Evolutionary conservation across 2,888 invertebrate genomes (phyloP), one percentile per base, ranked within the genome.

Genomic region (Apodemia zela): DNA sequence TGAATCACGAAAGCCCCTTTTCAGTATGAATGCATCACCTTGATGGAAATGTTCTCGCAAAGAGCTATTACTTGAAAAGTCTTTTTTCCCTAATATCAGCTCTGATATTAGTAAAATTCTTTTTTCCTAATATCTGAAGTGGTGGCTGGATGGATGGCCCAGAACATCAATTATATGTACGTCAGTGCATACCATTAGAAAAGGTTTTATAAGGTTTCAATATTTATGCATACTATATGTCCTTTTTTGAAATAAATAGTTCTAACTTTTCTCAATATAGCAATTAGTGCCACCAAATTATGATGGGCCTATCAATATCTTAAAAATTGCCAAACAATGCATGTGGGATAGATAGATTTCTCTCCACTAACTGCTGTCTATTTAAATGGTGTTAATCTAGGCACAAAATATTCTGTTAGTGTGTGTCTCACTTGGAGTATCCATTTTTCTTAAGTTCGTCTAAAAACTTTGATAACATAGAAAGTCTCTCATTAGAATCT

Each of bases 221-320:
- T 65, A 70, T 58, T 70, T 69, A 33, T 69, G 67, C 13, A 68
- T 18, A 18, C 61, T 61, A 49, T 68, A 69, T 5, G 65, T 66
- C 6, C 63, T 35, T 67, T 65, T 64, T 68, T 63, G 38, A 57
- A 59, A 70, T 2, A 63, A 49, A 60, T 63, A 70, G 61, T 67
- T 68, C 5, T 61, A 51, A 33, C 67, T 67, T 59, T 67, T 70
- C 45, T 62, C 38, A 6, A 61, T 17, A 47, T 57, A 61, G 21
- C 17, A 18, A 47, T 64, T 62, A 45, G 60, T 60, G 15, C 60
- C 64, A 58, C 62, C 66, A 60, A 60, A 60, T 42, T 8, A 11
- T 38, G 38, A 60, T 45, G 42, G 60, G 60, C 4, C 17, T 60
- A 18, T 42, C 42, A 60, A 60, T 29, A 6, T 54, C 59, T 35